Base-by-base conservation (phyloP, 2,113 vertebrate genomes). In the Peromyscus californicus region DNA sequence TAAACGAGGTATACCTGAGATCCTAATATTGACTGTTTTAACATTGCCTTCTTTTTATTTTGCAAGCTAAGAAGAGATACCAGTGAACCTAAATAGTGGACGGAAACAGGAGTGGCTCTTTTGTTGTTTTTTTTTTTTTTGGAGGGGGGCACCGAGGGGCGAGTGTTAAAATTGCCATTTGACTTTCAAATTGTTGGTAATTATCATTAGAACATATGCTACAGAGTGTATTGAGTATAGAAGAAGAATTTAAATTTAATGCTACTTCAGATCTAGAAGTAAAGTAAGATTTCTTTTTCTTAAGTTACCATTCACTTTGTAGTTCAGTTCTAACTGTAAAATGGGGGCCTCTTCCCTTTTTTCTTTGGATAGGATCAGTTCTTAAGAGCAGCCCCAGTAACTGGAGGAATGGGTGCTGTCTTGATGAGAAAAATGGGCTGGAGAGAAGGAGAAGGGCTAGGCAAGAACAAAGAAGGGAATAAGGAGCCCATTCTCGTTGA, bases 361-460 rank as follows among this genome's bases (percentile, higher is more conserved):
- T 98, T 98, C 98, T 99, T 98, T 98, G 98, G 98, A 97, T 98
- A 99, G 99, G 99, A 99, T 99, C 99, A 99, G 98, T 99, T 99
- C 98, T 99, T 99, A 94, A 99, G 99, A 96, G 99, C 99, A 65
- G 99, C 99, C 70, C 99, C 99, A 0, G 99, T 99, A 39, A 99
- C 99, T 3, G 99, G 99, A 92, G 99, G 99, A 72, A 99, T 99
- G 97, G 99, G 99, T 84, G 99, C 99, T 98, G 99, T 99, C 70
- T 99, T 99, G 82, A 99, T 99, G 99, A 99, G 99, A 90, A 99
- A 99, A 98, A 99, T 99, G 99, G 99, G 99, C 96, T 99, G 99
- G 99, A 99, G 98, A 98, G 99, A 99, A 76, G 99, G 99, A 94
- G 99, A 99, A 98, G 99, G 99, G 39, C 98, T 99, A 0, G 99